phyloP scores from a whole-genome alignment of 2,113 vertebrate species.

The Onychostruthus taczanowskii region DNA sequence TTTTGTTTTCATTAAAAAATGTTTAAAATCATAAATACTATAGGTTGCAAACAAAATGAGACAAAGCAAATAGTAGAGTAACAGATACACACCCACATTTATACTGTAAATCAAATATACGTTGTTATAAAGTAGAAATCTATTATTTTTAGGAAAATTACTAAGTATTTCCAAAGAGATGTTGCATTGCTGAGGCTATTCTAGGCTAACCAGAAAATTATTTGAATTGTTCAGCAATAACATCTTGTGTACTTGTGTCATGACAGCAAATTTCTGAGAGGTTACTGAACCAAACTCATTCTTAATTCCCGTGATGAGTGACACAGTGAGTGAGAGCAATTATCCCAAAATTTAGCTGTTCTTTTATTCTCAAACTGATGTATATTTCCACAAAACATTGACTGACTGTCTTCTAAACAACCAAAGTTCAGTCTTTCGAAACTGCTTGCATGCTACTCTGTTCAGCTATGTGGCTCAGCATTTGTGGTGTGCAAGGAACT shows the following conservation, averaged over 20 bases:
- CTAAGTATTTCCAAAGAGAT: neutral
- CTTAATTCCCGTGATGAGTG: neutral
- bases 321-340: constrained; percentile 6
- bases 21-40: constrained; percentile 30
- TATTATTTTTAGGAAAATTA: neutral
- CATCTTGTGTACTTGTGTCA: neutral
- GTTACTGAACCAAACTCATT: neutral
- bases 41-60: neutral
- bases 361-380: constrained; percentile 3
- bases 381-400: neutral
- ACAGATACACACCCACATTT: neutral
- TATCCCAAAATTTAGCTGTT: neutral
- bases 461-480: neutral
- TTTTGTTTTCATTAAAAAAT: neutral
- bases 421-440: neutral
- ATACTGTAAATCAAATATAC: neutral
- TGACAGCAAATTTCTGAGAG: neutral
- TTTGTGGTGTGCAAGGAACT: neutral
- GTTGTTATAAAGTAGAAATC: neutral
- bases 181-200: neutral
- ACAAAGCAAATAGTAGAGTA: neutral
- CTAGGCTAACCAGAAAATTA: neutral
- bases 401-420: neutral
- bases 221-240: neutral
- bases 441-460: neutral